Conservation (phyloP, 2,888 invertebrate genomes). For the Cheilosia pagana region DNA sequence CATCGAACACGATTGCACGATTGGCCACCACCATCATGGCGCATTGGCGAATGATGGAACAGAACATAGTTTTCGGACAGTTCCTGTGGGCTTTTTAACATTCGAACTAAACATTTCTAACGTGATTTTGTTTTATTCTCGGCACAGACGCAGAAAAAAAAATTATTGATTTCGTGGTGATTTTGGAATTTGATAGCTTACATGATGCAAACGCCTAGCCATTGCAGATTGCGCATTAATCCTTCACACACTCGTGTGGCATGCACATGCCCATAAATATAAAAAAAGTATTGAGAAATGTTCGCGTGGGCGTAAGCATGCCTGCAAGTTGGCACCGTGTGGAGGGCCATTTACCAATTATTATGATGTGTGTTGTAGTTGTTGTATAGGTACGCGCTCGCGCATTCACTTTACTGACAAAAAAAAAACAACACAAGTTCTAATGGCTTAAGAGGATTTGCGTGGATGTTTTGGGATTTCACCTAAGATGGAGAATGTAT, state of each 20-base stretch:
- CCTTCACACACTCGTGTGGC: slow-evolving; percentile 65
- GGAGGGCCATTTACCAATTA: slow-evolving; percentile 71
- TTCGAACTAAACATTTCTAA: slow-evolving; percentile 59
- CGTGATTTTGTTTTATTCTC: slow-evolving; percentile 33
- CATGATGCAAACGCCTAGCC: slow-evolving; percentile 63
- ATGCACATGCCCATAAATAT: slow-evolving; percentile 25
- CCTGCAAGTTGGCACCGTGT: slow-evolving; percentile 65
- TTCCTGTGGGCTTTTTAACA: slow-evolving; percentile 65
- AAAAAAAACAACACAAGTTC: slow-evolving; percentile 19
- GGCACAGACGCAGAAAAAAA: slow-evolving; percentile 21
- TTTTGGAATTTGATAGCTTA: slow-evolving; percentile 73
- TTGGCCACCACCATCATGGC: slow-evolving; percentile 40
- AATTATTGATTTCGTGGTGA: slow-evolving; percentile 73
- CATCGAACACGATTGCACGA: slow-evolving; percentile 67
- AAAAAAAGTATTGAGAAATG: slow-evolving; percentile 62
- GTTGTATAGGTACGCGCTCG: slow-evolving; percentile 38
- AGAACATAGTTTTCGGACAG: slow-evolving; percentile 63
- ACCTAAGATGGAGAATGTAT: slow-evolving; percentile 35
- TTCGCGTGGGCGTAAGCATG: slow-evolving; percentile 65
- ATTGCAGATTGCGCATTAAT: slow-evolving; percentile 64
- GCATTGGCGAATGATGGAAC: slow-evolving; percentile 47
- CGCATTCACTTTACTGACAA: slow-evolving; percentile 10
- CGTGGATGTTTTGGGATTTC: slow-evolving; percentile 63
- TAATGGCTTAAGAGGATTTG: slow-evolving; percentile 55
- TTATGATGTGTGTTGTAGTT: slow-evolving; percentile 68